phyloP scores from a whole-genome alignment of 2,797 vertebrate species.

The Mus caroli region DNA sequence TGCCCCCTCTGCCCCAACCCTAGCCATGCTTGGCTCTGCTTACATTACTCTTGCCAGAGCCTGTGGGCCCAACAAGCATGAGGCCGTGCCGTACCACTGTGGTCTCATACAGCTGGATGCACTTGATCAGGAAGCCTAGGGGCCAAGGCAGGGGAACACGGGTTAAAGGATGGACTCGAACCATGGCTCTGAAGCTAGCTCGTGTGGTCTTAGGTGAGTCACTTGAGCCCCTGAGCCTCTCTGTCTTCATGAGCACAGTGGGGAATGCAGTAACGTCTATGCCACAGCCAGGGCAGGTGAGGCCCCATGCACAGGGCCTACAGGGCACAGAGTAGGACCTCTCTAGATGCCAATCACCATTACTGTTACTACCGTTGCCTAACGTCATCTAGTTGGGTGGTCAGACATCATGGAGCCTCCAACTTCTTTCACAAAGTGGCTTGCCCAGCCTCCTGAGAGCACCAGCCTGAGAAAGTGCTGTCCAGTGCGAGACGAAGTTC shows the following conservation, averaged over 20 bases:
- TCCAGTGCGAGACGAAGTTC: neutral
- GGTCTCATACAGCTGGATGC: constrained; percentile 97
- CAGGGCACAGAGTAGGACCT: neutral
- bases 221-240: neutral
- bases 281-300: neutral
- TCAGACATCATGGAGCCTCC: neutral
- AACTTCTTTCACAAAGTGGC: neutral
- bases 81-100: constrained; percentile 95
- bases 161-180: neutral
- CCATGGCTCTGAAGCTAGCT: neutral
- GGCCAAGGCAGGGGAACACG: neutral
- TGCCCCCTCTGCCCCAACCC: neutral
- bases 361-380: neutral
- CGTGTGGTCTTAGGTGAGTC: neutral
- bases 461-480: neutral
- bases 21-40: constrained; percentile 26
- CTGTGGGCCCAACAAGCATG: constrained; percentile 96
- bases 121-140: constrained; percentile 95
- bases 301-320: neutral
- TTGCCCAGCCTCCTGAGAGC: neutral
- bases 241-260: constrained; percentile 37
- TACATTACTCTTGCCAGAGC: constrained; percentile 97
- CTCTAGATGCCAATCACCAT: neutral
- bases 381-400: neutral
- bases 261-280: neutral